Percentiles rank a stretch among this genome's conserved stretches.
These are phyloP conservation scores for Xenopus petersii DNA, from an alignment of 2,797 vertebrate genomes.

Conservation along the genomic window DNA sequence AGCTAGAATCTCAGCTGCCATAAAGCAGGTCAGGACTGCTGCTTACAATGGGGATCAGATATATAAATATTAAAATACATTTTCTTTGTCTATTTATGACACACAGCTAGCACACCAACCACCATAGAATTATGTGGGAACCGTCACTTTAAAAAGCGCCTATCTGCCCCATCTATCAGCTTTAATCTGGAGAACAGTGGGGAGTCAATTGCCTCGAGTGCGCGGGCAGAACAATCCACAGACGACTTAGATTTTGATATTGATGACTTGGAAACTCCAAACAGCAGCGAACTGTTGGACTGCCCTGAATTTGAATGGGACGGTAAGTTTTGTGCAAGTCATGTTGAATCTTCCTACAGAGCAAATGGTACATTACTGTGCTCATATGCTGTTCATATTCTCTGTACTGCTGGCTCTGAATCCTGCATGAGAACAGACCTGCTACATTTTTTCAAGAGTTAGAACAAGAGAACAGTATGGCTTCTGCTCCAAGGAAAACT, in stretches of 20 bases:
- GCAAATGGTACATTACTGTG: too few relatives aligned
- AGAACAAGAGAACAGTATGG: too few relatives aligned
- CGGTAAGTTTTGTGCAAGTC: conserved; percentile 55
- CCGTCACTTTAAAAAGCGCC: conserved; percentile 66
- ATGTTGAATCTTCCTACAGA: too few relatives aligned
- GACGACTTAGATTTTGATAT: conserved; percentile 73
- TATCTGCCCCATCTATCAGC: conserved; percentile 66
- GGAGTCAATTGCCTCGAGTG: conserved; percentile 52
- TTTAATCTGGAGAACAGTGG: conserved; percentile 59
- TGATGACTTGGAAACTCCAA: conserved; percentile 78
- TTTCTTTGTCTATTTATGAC: not conserved
- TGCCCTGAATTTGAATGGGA: conserved; percentile 78
- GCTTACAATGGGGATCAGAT: too few relatives aligned
- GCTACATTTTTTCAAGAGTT: too few relatives aligned
- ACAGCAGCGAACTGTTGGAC: conserved; percentile 74
- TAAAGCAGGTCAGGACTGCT: too few relatives aligned
- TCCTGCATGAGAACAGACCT: too few relatives aligned
- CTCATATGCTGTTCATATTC: too few relatives aligned
- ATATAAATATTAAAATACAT: not conserved
- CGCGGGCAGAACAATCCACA: conserved; percentile 52
- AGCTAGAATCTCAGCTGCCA: too few relatives aligned
- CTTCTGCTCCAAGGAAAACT: too few relatives aligned
- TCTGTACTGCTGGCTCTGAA: too few relatives aligned
- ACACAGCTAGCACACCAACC: conserved; percentile 52
- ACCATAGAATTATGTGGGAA: conserved; percentile 67